Conservation (phyloP, 64 coral and sea anemone genomes). For the Platygyra sinensis region DNA sequence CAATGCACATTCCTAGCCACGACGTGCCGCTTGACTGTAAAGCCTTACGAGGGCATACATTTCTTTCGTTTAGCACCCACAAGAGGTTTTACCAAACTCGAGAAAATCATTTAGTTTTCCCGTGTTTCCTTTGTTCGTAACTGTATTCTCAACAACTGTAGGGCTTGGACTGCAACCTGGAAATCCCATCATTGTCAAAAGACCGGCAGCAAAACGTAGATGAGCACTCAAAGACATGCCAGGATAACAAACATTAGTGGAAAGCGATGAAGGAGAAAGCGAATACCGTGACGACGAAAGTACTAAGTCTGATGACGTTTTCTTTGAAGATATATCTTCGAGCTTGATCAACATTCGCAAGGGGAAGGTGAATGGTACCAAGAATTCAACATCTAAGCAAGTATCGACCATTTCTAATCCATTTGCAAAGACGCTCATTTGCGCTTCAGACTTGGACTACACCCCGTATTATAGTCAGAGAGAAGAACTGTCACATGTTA, state of each 20-base stretch:
- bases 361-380: neutral
- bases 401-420: neutral
- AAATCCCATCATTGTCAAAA: neutral
- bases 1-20: no score
- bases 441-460: neutral
- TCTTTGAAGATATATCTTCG: conserved; percentile 41
- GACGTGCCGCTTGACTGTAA: no score
- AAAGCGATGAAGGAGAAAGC: neutral
- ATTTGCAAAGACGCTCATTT: neutral
- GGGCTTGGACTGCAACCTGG: neutral
- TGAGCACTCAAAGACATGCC: neutral
- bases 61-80: no score
- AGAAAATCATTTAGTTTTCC: no score
- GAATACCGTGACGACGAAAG: neutral
- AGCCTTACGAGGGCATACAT: no score
- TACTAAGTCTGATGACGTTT: neutral
- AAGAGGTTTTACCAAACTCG: no score
- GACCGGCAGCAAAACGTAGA: neutral
- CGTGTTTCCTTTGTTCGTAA: no score
- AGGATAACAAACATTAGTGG: neutral
- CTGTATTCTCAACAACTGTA: neutral
- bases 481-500: neutral
- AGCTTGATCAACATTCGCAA: conserved; percentile 28
- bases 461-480: neutral
- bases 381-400: neutral